Evolutionary conservation across 2,888 invertebrate genomes (phyloP), one percentile per base, ranked within the genome.

Genomic region (Arctia plantaginis): DNA sequence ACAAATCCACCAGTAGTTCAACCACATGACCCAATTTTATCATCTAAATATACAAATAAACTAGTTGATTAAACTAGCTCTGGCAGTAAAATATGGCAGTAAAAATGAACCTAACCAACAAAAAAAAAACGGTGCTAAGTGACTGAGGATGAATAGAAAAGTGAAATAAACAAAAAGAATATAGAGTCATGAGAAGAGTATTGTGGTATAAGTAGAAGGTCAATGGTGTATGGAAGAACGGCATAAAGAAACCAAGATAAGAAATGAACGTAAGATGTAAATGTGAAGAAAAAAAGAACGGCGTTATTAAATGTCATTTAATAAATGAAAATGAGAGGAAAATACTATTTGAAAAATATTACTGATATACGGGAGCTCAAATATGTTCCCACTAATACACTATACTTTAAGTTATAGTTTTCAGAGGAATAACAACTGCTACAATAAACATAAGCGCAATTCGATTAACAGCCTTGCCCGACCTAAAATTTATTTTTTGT

Each of bases 61-160:
- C 71, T 72, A 67, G 78, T 78, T 47, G 76, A 78, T 76, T 78
- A 78, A 66, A 78, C 76, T 76, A 74, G 74, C 66, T 66, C 76
- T 74, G 78, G 74, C 69, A 72, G 74, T 76, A 76, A 76, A 72
- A 67, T 72, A n/a, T n/a, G n/a, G n/a, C 69, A 73, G 74, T 72
- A 76, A 78, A n/a, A n/a, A n/a, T n/a, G n/a, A 78, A 76, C 71
- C 68, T 51, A 59, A 68, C 68, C 74, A 74, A 78, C 77, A 79
- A 76, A 74, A 71, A 79, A 79, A 69, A 77, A 77, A 72, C 68
- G 79, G 51, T 79, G 79, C 62, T 75, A 79, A 71, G 77, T 79
- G 75, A 79, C 75, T 71, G 77, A 77, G 64, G 76, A 76, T 59
- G 73, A 77, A 66, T 77, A 73, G 77, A 67, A 65, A 68, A 69